Conservation (phyloP, 2,797 vertebrate genomes). For the Tolypeutes matacus region DNA sequence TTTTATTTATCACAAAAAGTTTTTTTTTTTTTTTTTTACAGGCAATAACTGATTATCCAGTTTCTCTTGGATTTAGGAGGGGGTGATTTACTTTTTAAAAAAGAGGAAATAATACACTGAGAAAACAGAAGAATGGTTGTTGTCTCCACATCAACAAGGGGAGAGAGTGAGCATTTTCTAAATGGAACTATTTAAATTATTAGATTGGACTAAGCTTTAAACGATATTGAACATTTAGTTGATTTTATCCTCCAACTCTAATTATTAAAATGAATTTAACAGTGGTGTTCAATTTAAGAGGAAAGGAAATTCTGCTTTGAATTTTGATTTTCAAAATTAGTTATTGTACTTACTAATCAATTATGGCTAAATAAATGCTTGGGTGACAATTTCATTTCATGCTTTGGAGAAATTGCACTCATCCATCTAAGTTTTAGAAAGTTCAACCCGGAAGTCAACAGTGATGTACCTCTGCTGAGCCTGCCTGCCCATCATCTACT, state of each 20-base stretch:
- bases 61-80: conserved; percentile 43
- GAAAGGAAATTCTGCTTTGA: neutral
- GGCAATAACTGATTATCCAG: neutral
- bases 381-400: neutral
- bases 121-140: neutral
- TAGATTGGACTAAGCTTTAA: neutral
- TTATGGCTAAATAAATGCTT: neutral
- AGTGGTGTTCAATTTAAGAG: neutral
- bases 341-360: no score
- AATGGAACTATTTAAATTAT: neutral
- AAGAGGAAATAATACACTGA: neutral
- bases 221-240: neutral
- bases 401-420: neutral
- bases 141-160: neutral
- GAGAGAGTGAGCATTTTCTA: conserved; percentile 1
- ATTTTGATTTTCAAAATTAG: neutral
- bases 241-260: neutral
- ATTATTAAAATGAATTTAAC: neutral
- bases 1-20: conserved; percentile 34
- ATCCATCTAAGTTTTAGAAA: neutral
- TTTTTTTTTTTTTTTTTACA: neutral
- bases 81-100: neutral
- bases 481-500: neutral
- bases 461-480: neutral
- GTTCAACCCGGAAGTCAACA: neutral